Conservation (phyloP, 2,113 vertebrate species). For the Sinocyclocheilus rhinocerous region DNA sequence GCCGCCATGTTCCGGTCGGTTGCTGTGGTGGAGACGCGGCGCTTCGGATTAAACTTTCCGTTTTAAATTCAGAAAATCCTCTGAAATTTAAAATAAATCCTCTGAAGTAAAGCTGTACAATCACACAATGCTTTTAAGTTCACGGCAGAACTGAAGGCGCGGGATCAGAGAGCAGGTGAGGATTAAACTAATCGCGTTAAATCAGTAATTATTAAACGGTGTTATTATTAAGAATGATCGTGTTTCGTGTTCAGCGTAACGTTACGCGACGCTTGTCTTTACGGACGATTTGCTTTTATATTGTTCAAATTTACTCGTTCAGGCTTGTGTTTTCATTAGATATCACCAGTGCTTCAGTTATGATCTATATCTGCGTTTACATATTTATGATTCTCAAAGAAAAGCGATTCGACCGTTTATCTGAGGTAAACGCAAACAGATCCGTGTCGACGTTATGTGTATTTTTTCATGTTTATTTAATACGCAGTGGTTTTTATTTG, state of each 20-base stretch:
- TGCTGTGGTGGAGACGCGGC: constrained; percentile 18
- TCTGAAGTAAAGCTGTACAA: neutral
- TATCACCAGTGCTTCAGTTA: no score
- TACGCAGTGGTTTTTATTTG: no score
- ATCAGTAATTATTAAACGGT: neutral
- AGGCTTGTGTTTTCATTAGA: neutral
- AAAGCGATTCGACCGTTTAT: neutral
- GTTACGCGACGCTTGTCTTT: no score
- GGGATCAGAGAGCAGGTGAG: constrained; percentile 1
- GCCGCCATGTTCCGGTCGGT: neutral
- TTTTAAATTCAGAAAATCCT: neutral
- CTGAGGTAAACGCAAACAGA: neutral
- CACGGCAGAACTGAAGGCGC: neutral
- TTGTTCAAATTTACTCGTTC: neutral
- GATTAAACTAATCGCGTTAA: constrained; percentile 26
- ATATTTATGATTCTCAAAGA: neutral
- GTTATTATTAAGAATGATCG: neutral
- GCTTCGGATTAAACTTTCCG: constrained; percentile 17
- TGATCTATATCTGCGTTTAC: neutral
- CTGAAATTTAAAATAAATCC: neutral
- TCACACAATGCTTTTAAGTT: neutral
- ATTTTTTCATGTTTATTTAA: neutral
- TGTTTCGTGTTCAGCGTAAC: neutral
- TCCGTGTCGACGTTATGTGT: neutral
- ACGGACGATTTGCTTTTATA: no score